These are phyloP conservation scores for Hippopotamyrus pictus DNA, from an alignment of 2,797 vertebrate species.

Conservation along the genomic window DNA sequence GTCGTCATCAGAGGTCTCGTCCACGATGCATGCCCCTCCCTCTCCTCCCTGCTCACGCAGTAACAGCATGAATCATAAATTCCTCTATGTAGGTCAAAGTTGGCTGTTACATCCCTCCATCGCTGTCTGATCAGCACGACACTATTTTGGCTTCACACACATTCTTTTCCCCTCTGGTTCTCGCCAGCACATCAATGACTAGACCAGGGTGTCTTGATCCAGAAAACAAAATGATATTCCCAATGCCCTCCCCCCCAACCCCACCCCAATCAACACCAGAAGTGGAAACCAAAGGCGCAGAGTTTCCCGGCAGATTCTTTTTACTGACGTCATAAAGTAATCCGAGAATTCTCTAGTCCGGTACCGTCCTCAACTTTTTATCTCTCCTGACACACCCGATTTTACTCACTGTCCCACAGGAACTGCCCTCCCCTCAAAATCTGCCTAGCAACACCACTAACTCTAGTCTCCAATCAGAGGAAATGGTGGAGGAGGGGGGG, in stretches of 20 bases:
- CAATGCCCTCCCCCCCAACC: background rate
- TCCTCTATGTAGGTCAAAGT: background rate
- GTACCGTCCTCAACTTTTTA: background rate
- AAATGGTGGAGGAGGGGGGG: conserved; percentile 13
- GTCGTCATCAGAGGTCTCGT: background rate
- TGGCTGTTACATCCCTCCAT: background rate
- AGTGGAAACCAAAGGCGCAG: background rate
- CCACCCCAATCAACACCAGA: background rate
- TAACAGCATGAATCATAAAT: background rate
- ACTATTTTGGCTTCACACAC: background rate
- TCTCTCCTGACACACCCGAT: background rate
- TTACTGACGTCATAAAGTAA: background rate
- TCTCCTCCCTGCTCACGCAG: background rate
- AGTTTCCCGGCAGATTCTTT: background rate
- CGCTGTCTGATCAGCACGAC: background rate
- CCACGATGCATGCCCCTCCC: background rate
- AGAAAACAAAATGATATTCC: background rate
- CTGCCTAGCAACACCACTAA: conserved; percentile 18
- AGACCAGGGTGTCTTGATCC: background rate
- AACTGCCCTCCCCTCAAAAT: background rate
- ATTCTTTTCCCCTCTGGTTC: background rate
- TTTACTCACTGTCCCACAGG: background rate
- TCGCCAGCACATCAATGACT: background rate
- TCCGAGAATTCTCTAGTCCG: background rate
- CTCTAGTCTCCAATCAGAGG: conserved; percentile 23